These are phyloP conservation scores for Tokudaia tokunoshimensis DNA, from an alignment of 2,797 vertebrate species.

Conservation along the genomic window DNA sequence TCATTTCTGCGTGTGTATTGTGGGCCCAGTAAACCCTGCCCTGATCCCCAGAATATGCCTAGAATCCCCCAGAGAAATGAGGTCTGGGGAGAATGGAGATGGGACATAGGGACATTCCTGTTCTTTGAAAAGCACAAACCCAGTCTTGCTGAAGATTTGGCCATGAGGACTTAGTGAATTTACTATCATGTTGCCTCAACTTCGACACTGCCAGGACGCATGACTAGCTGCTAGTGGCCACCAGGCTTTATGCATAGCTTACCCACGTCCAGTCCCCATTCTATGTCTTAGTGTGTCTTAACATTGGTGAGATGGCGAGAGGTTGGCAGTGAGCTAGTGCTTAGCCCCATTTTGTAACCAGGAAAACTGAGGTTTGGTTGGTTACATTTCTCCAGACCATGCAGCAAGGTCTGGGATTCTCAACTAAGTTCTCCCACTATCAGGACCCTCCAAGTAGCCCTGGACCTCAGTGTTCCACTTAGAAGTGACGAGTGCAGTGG, in stretches of 20 bases:
- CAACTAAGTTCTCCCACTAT: neutral
- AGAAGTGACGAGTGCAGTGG: neutral
- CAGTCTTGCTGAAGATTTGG: neutral
- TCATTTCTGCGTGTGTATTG: neutral
- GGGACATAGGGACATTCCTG: neutral
- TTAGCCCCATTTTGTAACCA: neutral
- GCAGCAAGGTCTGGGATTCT: neutral
- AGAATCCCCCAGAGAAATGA: neutral
- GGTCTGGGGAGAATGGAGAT: neutral
- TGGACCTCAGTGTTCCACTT: neutral
- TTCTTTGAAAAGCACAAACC: conserved; percentile 9
- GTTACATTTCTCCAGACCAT: neutral
- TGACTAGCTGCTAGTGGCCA: neutral
- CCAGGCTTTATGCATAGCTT: neutral
- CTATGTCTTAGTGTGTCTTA: neutral
- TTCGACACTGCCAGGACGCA: neutral
- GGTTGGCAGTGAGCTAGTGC: neutral
- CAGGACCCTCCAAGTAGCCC: neutral
- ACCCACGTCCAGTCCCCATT: neutral
- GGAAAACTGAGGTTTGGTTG: neutral
- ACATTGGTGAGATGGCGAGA: neutral
- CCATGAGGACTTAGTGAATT: neutral
- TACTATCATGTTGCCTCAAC: neutral
- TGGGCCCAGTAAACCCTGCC: neutral
- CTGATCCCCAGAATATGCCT: neutral